Evolutionary conservation across 1,140 invertebrate genomes (phyloP).

Genomic region (Triops longicaudatus): DNA sequence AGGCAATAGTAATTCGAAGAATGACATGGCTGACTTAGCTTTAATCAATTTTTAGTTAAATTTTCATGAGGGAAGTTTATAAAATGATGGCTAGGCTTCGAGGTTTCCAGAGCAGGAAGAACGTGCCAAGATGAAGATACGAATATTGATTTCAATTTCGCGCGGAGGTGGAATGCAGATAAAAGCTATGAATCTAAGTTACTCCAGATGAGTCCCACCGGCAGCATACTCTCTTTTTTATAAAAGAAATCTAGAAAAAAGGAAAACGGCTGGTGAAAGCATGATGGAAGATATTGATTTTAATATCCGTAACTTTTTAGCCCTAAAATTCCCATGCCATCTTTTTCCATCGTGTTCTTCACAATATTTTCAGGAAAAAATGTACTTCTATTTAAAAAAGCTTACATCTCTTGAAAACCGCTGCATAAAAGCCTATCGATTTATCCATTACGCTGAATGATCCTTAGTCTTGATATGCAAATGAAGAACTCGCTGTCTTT

Average conservation of each 20-base stretch:
- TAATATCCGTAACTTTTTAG: not conserved
- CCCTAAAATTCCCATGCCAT: not conserved
- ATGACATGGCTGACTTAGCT: no score
- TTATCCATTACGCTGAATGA: not conserved
- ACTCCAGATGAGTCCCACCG: not conserved
- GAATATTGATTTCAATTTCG: constrained; percentile 9
- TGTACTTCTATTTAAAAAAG: not conserved
- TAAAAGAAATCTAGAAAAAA: not conserved
- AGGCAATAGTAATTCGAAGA: no score
- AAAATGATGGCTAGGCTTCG: not conserved
- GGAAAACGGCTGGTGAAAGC: not conserved
- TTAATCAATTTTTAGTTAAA: no score
- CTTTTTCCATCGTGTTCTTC: not conserved
- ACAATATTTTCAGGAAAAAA: not conserved
- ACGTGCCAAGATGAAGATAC: not conserved
- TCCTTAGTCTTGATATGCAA: not conserved
- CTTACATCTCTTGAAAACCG: not conserved
- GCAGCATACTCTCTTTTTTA: not conserved
- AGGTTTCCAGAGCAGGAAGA: not conserved
- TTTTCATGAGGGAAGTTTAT: no score
- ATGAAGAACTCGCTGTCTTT: not conserved
- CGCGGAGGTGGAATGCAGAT: constrained; percentile 10
- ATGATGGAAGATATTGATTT: constrained; percentile 3
- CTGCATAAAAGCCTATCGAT: not conserved
- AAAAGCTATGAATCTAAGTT: not conserved